Conservation (phyloP, 1,140 invertebrate species). For the Hestina assimilis region DNA sequence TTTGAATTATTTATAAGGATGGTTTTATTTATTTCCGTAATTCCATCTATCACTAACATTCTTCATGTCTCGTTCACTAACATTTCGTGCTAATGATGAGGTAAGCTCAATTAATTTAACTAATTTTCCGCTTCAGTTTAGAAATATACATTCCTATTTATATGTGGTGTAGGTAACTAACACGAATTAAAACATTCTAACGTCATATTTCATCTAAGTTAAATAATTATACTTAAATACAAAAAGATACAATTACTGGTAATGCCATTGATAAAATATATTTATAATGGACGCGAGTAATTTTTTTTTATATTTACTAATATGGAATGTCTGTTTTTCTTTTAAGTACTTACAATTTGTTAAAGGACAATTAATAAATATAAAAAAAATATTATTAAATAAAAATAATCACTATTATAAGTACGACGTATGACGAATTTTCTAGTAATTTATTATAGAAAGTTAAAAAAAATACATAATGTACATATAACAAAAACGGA, state of each 20-base stretch:
- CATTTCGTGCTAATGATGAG: conserved; percentile 13
- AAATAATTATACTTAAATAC: background rate
- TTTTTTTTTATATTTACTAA: too few relatives aligned
- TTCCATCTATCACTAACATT: background rate
- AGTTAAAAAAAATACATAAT: too few relatives aligned
- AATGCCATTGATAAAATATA: background rate
- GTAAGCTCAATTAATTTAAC: conserved; percentile 14
- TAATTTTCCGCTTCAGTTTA: background rate
- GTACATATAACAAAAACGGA: too few relatives aligned
- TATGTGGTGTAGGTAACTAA: too few relatives aligned
- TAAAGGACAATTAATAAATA: too few relatives aligned
- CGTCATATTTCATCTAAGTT: conserved; percentile 1
- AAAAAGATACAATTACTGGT: too few relatives aligned
- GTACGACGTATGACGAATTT: too few relatives aligned
- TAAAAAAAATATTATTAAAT: too few relatives aligned
- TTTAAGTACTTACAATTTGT: too few relatives aligned
- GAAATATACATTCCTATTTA: background rate
- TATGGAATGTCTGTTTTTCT: too few relatives aligned
- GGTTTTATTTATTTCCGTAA: background rate
- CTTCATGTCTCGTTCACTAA: conserved; percentile 20
- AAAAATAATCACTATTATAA: too few relatives aligned
- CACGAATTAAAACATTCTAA: conserved; percentile 17
- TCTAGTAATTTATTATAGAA: too few relatives aligned
- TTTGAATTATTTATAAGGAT: background rate
- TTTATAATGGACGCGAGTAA: conserved; percentile 25